Evolutionary conservation across 2,888 invertebrate species (phyloP).

Genomic region (Scaptomyza cyrtandrae): DNA sequence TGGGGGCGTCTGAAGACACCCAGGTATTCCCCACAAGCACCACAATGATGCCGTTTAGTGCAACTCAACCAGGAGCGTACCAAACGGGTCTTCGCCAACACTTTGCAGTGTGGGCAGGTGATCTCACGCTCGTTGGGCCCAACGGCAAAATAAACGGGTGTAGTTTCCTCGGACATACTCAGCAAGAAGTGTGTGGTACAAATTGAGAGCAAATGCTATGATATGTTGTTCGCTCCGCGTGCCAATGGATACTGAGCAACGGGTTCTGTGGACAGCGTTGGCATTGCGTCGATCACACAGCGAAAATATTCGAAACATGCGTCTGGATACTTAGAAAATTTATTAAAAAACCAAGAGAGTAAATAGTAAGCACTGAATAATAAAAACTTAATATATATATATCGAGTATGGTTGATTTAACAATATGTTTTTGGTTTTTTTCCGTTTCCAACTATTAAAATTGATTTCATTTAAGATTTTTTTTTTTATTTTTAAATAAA

Average conservation of each 20-base stretch:
- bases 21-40: slow-evolving; percentile 82
- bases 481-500: too few relatives aligned
- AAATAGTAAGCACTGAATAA: neutral
- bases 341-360: neutral
- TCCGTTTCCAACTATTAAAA: too few relatives aligned
- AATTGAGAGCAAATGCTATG: slow-evolving; percentile 3
- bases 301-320: slow-evolving; percentile 30
- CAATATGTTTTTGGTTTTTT: too few relatives aligned
- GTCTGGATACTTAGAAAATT: slow-evolving; percentile 15
- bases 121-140: slow-evolving; percentile 81
- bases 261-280: slow-evolving; percentile 24
- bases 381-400: neutral
- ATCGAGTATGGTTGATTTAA: neutral
- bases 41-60: slow-evolving; percentile 80
- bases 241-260: slow-evolving; percentile 47
- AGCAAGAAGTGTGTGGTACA: slow-evolving; percentile 5
- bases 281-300: neutral
- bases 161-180: slow-evolving; percentile 57
- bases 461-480: too few relatives aligned
- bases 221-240: slow-evolving; percentile 34
- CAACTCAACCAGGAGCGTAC: slow-evolving; percentile 73
- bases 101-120: slow-evolving; percentile 81
- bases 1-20: slow-evolving; percentile 82
- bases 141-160: slow-evolving; percentile 82
- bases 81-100: slow-evolving; percentile 73